Conservation (phyloP, 92 coral and sea anemone species). For the Parazoanthus swiftii region DNA sequence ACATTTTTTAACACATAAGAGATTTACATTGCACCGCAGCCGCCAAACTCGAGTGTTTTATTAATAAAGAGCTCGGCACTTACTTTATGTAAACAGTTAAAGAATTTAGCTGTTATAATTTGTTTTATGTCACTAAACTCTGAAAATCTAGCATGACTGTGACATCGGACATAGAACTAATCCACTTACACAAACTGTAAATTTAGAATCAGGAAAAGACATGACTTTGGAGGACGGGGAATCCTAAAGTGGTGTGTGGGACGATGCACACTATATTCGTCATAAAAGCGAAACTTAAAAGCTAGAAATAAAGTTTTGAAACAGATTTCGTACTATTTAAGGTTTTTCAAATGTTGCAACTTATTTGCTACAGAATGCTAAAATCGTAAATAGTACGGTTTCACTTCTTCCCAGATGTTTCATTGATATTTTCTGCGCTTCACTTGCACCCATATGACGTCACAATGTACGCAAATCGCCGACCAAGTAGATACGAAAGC, state of each 20-base stretch:
- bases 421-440: not conserved
- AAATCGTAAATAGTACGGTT: not conserved
- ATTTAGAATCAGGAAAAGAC: conserved; percentile 26
- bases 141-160: not conserved
- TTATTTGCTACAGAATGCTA: not conserved
- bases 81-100: conserved; percentile 2
- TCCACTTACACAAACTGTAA: not conserved
- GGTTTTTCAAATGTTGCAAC: not conserved
- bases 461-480: not conserved
- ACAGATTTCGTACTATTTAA: not conserved
- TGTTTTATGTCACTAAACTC: not conserved
- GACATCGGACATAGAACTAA: not conserved
- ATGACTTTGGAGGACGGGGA: not conserved
- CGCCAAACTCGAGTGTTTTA: conserved; percentile 19
- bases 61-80: not conserved
- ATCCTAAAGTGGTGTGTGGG: conserved; percentile 7
- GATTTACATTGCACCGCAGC: not conserved
- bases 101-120: conserved; percentile 3
- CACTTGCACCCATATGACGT: not conserved
- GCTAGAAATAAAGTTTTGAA: no score
- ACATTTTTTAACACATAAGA: conserved; percentile 15
- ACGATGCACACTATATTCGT: not conserved
- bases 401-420: no score
- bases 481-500: not conserved
- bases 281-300: not conserved